These are phyloP conservation scores for Sparidentex hasta DNA, from an alignment of 2,797 vertebrate species.

Conservation along the genomic window DNA sequence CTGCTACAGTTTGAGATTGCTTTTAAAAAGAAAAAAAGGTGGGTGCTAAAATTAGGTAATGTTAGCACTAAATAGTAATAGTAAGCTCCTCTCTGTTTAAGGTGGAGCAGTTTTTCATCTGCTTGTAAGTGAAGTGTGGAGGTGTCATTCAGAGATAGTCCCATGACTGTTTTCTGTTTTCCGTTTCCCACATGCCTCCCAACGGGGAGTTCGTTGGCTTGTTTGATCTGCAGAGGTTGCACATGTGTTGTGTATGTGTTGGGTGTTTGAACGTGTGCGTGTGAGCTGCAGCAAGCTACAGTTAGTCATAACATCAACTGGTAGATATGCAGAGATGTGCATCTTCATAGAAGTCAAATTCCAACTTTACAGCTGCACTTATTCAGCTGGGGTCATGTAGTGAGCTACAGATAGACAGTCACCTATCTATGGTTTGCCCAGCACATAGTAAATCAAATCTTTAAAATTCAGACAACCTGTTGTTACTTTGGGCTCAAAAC, in stretches of 20 bases:
- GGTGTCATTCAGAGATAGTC: background rate
- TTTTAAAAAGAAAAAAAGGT: background rate
- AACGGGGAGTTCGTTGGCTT: background rate
- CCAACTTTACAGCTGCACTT: background rate
- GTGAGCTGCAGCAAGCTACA: background rate
- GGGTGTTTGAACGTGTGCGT: background rate
- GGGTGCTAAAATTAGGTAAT: background rate
- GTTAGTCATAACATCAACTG: background rate
- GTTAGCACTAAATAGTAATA: background rate
- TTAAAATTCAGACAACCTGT: background rate
- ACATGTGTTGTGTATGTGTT: background rate
- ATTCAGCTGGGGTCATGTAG: background rate
- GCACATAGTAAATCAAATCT: background rate
- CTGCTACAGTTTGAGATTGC: background rate
- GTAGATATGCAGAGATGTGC: background rate
- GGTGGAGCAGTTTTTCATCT: slow-evolving; percentile 6
- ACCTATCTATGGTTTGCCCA: background rate
- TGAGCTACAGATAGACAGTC: background rate
- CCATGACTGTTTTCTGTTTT: background rate
- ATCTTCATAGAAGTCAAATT: background rate
- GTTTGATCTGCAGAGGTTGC: background rate
- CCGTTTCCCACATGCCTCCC: background rate
- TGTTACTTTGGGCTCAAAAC: background rate
- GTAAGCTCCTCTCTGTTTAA: background rate
- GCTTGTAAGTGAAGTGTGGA: background rate